Percentiles rank a stretch among this genome's conserved stretches.
Conservation (phyloP, 2,113 vertebrate species). For the Seriola dumerili region DNA sequence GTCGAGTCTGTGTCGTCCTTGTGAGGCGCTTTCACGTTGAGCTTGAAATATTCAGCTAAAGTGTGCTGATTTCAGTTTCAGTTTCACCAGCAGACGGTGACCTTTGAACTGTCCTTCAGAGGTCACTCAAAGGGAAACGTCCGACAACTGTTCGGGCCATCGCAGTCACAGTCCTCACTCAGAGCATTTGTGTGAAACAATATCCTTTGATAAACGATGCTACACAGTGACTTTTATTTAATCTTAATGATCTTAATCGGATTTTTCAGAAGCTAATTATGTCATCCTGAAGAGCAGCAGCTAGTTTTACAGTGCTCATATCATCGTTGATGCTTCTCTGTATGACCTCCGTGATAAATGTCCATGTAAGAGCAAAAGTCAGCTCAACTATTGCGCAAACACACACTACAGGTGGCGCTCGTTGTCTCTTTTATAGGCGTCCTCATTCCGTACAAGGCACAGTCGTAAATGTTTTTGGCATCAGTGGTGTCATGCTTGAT, state of each 20-base stretch:
- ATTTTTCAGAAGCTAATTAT: no score
- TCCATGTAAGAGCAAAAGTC: neutral
- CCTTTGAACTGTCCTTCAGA: slow-evolving; percentile 11
- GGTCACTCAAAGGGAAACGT: no score
- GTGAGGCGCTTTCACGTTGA: neutral
- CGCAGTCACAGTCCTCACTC: neutral
- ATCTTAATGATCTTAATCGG: no score
- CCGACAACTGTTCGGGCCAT: no score
- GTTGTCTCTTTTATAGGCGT: neutral
- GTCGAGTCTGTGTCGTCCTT: neutral
- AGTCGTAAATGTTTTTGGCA: neutral
- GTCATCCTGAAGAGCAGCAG: neutral
- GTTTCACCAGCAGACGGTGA: neutral
- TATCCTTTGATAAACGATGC: no score
- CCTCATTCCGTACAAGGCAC: neutral
- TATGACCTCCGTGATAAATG: neutral
- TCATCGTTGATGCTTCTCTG: neutral
- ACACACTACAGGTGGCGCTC: neutral
- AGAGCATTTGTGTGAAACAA: no score
- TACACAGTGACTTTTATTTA: no score
- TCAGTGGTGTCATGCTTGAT: no score
- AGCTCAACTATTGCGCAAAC: no score
- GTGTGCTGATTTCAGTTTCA: neutral
- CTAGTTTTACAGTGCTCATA: neutral
- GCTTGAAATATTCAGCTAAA: neutral